A percentile compares a stretch with the other conserved stretches of the same genome.
phyloP scores from a whole-genome alignment of 2,888 invertebrate genomes.

The Rhopalosiphum nymphaeae region DNA sequence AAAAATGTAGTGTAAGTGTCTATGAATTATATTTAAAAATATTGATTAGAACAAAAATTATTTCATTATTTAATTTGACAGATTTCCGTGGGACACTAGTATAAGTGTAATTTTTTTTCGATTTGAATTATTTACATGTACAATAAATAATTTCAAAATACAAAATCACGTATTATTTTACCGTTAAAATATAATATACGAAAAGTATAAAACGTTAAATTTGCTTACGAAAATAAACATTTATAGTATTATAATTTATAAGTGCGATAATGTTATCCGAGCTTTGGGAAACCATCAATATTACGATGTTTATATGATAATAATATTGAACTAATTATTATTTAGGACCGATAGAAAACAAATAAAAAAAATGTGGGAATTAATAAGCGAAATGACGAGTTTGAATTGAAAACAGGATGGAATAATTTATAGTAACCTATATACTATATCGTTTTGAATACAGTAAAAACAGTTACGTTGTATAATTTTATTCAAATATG shows the following conservation, averaged over 20 bases:
- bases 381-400: background rate
- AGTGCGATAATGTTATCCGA: background rate
- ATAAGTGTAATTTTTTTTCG: background rate
- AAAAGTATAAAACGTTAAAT: background rate
- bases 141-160: background rate
- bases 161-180: background rate
- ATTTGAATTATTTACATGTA: background rate
- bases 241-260: background rate
- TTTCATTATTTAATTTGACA: no score
- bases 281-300: no score
- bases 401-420: background rate
- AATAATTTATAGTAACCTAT: background rate
- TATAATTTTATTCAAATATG: conserved; percentile 28
- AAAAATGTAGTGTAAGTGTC: no score
- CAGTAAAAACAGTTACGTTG: background rate
- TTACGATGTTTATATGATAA: background rate
- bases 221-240: background rate
- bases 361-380: background rate
- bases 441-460: background rate
- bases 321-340: background rate
- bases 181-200: background rate
- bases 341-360: background rate
- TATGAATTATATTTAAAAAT: no score
- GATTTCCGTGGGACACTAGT: no score
- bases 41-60: no score